phyloP scores from a whole-genome alignment of 2,888 invertebrate genomes.

The Metellina segmentata region DNA sequence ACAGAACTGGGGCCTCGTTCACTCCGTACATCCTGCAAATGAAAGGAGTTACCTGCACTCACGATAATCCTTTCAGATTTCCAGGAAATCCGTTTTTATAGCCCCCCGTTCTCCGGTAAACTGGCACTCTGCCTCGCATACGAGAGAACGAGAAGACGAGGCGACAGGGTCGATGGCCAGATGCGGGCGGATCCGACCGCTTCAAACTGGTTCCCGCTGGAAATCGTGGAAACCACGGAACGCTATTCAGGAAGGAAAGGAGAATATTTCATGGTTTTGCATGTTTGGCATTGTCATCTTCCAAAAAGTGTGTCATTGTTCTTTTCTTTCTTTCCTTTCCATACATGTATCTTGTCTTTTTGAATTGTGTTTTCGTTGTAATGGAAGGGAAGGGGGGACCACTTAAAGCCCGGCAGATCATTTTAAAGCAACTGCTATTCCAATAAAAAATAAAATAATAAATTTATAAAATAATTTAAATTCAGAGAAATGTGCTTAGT shows the following conservation, averaged over 20 bases:
- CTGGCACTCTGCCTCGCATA: constrained; percentile 52
- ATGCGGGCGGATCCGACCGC: constrained; percentile 20
- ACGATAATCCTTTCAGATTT: not conserved
- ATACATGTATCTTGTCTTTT: not conserved
- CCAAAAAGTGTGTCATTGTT: not conserved
- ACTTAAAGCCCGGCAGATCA: too few species aligned
- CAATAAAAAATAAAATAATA: too few species aligned
- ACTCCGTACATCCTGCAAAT: not conserved
- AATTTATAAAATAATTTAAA: too few species aligned
- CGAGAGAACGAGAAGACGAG: constrained; percentile 33
- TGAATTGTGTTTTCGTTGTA: not conserved
- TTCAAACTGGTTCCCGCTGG: constrained; percentile 52
- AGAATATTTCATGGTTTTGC: not conserved
- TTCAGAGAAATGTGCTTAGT: too few species aligned
- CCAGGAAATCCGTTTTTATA: not conserved
- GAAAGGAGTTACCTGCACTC: not conserved
- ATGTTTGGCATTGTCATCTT: not conserved
- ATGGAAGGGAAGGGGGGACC: not conserved
- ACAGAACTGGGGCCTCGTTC: not conserved
- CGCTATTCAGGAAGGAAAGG: not conserved
- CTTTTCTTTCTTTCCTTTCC: not conserved
- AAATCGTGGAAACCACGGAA: constrained; percentile 1
- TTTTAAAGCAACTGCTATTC: too few species aligned
- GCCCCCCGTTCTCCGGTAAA: not conserved
- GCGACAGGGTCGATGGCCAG: constrained; percentile 52